Percentiles rank a stretch among this genome's conserved stretches.
phyloP scores from a whole-genome alignment of 2,888 invertebrate species.

The Cenopis cana region DNA sequence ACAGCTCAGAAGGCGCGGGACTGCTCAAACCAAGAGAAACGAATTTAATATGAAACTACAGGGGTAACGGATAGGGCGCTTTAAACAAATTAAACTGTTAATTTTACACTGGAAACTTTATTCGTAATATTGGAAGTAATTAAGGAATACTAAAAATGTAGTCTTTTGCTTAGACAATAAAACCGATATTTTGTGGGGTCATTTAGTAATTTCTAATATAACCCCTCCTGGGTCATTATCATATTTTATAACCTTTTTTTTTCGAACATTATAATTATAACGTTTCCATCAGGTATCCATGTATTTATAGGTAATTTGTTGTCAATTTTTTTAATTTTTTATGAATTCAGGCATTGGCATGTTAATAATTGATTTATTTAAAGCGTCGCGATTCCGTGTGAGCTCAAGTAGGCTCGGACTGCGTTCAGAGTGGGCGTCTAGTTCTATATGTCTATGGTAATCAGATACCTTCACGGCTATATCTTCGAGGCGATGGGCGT shows the following conservation, averaged over 20 bases:
- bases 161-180: neutral
- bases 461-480: conserved; percentile 32
- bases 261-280: neutral
- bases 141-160: neutral
- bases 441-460: conserved; percentile 54
- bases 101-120: neutral
- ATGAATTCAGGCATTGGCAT: neutral
- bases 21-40: conserved; percentile 48
- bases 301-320: neutral
- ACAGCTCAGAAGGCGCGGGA: conserved; percentile 51
- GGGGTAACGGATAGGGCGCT: conserved; percentile 45
- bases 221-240: neutral
- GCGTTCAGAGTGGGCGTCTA: conserved; percentile 59
- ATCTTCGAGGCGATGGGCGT: conserved; percentile 31
- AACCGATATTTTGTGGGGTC: neutral
- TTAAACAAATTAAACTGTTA: neutral
- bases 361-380: neutral
- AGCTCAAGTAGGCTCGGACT: conserved; percentile 51
- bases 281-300: neutral
- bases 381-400: neutral
- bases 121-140: neutral
- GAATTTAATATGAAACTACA: conserved; percentile 51
- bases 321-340: no score
- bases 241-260: neutral
- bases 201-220: neutral